Percentiles rank a stretch among this genome's conserved stretches.
Evolutionary conservation across 2,888 invertebrate species (phyloP).

Genomic region (Limulus polyphemus): DNA sequence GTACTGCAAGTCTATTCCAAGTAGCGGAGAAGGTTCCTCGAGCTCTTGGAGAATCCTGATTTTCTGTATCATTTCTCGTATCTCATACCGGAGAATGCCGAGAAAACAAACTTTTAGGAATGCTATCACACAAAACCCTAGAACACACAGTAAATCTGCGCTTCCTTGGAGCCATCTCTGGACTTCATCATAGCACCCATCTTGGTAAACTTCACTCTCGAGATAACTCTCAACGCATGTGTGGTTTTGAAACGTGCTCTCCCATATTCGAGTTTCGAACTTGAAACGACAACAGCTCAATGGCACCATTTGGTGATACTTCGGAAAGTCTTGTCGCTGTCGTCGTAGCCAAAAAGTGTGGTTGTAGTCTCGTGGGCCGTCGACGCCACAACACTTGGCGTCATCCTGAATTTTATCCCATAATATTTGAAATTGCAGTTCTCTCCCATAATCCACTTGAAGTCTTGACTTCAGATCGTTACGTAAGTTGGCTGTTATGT

Average conservation of each 20-base stretch:
- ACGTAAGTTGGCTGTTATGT: conserved; percentile 58
- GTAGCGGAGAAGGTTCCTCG: conserved; percentile 37
- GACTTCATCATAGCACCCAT: conserved; percentile 60
- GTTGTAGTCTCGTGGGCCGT: conserved; percentile 43
- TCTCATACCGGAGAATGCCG: conserved; percentile 71
- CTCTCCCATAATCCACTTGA: conserved; percentile 56
- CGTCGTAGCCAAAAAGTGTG: conserved; percentile 18
- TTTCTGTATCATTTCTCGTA: conserved; percentile 82
- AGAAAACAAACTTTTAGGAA: conserved; percentile 80
- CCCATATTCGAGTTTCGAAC: conserved; percentile 39
- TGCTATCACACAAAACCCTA: conserved; percentile 76
- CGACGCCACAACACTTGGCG: conserved; percentile 58
- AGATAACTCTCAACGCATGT: conserved; percentile 18
- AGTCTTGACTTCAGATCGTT: conserved; percentile 51
- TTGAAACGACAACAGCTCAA: conserved; percentile 34
- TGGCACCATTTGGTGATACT: conserved; percentile 20
- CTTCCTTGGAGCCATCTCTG: conserved; percentile 61
- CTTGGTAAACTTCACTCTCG: conserved; percentile 10
- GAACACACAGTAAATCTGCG: conserved; percentile 59
- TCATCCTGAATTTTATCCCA: conserved; percentile 48
- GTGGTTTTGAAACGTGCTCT: conserved; percentile 12
- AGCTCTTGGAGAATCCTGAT: conserved; percentile 64
- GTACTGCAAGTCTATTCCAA: conserved; percentile 32
- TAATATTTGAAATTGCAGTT: conserved; percentile 46
- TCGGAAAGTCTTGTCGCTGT: conserved; percentile 9